Evolutionary conservation across 2,113 vertebrate species (phyloP).

Genomic region (Nesospiza acunhae): DNA sequence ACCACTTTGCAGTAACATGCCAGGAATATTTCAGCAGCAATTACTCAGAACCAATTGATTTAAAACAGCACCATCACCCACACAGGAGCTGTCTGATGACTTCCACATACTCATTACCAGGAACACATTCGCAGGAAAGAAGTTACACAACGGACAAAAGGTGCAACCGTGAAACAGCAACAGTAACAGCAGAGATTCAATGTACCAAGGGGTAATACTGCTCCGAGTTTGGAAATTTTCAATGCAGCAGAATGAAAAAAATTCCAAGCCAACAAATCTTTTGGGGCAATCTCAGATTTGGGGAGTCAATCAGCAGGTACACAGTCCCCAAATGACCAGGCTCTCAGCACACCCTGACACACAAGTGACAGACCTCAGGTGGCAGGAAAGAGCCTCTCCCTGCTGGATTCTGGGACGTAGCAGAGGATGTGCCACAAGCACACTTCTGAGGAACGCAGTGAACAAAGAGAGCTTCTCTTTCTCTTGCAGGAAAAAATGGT

Average conservation of each 20-base stretch:
- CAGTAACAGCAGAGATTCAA: background rate
- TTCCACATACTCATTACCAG: background rate
- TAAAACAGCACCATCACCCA: background rate
- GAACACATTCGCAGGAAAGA: rapidly evolving
- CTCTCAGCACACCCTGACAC: background rate
- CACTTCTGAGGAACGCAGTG: rapidly evolving
- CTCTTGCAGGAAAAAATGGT: background rate
- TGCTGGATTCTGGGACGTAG: no score
- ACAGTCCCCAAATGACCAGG: rapidly evolving
- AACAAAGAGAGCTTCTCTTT: background rate
- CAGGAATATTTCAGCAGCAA: background rate
- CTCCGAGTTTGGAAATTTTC: background rate
- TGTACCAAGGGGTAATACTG: background rate
- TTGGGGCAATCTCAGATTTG: background rate
- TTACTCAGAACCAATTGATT: background rate
- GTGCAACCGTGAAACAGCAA: rapidly evolving
- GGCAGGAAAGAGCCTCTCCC: background rate
- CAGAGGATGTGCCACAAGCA: background rate
- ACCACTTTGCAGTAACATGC: background rate
- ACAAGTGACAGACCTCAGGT: rapidly evolving
- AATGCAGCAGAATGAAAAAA: background rate
- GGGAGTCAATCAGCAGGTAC: background rate
- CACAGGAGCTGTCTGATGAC: background rate
- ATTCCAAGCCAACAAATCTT: background rate
- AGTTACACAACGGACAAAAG: background rate